Base-by-base conservation (phyloP, 2,113 vertebrate species). In the Boleophthalmus pectinirostris region DNA sequence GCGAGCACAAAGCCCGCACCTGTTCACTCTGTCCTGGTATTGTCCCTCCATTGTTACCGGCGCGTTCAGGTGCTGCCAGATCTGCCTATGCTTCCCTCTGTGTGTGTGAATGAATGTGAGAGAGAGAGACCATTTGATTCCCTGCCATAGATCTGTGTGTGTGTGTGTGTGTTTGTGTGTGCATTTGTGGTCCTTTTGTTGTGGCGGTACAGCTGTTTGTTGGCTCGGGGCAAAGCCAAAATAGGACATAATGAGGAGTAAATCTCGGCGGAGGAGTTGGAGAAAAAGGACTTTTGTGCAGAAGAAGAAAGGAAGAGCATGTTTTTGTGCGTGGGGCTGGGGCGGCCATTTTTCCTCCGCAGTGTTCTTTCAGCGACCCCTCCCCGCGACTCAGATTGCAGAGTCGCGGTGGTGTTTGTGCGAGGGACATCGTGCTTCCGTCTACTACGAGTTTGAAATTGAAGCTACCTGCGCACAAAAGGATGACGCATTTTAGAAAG, bases 161-260 rank as follows among this genome's bases (percentile, higher is more conserved):
- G 29, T 29, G 29, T 29, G 29, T 29, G 29, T 29, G 29, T 29
- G 29, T 29, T 29, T 29, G 29, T 29, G 29, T 29, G 29, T 29
- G 29, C 29, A 29, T 45, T 45, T 57, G 49, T 47, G 35, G 29
- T 53, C n/a, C 51, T 63, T 68, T 33, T 60, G n/a, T 33, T 47
- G 23, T 72, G 64, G 14, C 13, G 5, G 45, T 66, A 23, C 61
- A 64, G 61, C 61, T 64, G 61, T 64, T 64, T 64, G 61, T 64
- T 35, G 45, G 25, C 51, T 35, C 16, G 35, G 61, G 33, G 43
- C 54, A 71, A 72, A 24, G 0, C 63, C 24, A 43, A 73, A 74
- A 79, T 70, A 33, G 73, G 69, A 54, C 47, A 57, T n/a, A 70
- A 78, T 74, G 65, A 79, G 63, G 73, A 60, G 46, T 46, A 68